Percentiles rank a stretch among this genome's conserved stretches.
These are phyloP conservation scores for Microcebus ravelobensis DNA, from an alignment of 2,113 vertebrate genomes.

Conservation along the genomic window DNA sequence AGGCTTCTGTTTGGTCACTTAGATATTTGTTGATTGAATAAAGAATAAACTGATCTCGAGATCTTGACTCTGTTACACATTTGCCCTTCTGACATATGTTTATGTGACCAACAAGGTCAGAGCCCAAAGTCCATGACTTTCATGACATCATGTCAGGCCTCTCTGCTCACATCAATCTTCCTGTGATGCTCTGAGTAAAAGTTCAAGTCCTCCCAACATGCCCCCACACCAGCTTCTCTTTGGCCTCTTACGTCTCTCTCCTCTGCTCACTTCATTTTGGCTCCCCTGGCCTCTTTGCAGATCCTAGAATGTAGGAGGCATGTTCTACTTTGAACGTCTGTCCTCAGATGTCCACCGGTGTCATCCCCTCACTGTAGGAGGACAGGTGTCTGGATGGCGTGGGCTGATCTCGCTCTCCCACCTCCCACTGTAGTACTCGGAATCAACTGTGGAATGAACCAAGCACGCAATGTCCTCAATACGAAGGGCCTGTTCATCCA, in stretches of 20 bases:
- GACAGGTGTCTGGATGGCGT: not conserved
- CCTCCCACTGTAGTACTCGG: not conserved
- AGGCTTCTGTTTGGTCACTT: not conserved
- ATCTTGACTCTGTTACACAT: not conserved
- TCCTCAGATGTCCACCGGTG: not conserved
- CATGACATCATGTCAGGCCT: not conserved
- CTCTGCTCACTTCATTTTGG: not conserved
- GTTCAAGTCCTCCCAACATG: not conserved
- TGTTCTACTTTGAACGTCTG: not conserved
- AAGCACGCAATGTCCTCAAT: not conserved
- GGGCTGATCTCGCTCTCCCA: not conserved
- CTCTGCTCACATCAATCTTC: not conserved
- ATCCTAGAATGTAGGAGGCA: not conserved
- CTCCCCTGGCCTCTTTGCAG: not conserved
- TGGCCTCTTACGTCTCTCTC: not conserved
- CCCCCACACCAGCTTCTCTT: not conserved
- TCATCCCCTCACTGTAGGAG: not conserved
- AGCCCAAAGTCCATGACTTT: not conserved
- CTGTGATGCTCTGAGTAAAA: not conserved
- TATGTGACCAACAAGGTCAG: not conserved
- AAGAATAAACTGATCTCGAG: not conserved
- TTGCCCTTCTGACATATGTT: not conserved
- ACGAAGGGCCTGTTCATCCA: not conserved
- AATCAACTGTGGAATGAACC: not conserved
- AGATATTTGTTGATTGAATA: not conserved